phyloP scores from a whole-genome alignment of 2,797 vertebrate species.

The Megalops cyprinoides region DNA sequence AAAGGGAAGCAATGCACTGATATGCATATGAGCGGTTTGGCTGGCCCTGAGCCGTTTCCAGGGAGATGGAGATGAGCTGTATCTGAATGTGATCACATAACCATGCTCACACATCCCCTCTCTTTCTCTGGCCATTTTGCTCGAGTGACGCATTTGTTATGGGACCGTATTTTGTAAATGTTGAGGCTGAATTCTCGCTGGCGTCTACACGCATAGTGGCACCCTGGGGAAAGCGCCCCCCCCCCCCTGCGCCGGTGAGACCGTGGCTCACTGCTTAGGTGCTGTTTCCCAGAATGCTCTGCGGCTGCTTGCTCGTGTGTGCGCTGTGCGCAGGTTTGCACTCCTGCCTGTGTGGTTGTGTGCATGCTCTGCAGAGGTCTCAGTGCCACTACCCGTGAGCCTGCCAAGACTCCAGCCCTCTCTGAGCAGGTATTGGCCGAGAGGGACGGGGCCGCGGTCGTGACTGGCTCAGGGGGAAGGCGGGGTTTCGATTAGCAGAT shows the following conservation, averaged over 20 bases:
- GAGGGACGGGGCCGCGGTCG: slow-evolving; percentile 17
- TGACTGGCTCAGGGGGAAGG: slow-evolving; percentile 19
- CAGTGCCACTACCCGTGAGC: neutral
- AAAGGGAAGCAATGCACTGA: neutral
- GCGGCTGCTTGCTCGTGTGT: neutral
- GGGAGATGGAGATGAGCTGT: neutral
- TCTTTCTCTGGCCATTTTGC: neutral
- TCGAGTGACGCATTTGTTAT: neutral
- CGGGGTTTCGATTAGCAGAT: slow-evolving; percentile 49
- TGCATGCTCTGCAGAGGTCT: neutral
- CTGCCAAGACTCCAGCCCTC: neutral
- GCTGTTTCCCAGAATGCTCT: neutral
- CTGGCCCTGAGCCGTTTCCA: neutral
- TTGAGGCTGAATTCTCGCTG: too few species aligned
- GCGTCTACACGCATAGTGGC: too few species aligned
- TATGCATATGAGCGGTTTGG: neutral
- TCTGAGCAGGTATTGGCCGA: slow-evolving; percentile 18
- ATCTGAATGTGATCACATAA: neutral
- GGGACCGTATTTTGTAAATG: neutral
- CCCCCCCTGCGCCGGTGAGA: neutral
- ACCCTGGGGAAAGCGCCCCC: too few species aligned
- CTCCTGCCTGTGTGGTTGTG: neutral
- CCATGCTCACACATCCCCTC: neutral
- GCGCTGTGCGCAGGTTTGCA: slow-evolving; percentile 2
- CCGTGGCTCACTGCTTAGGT: neutral